These are phyloP conservation scores for Alcedo atthis DNA, from an alignment of 2,797 vertebrate species.

Conservation along the genomic window DNA sequence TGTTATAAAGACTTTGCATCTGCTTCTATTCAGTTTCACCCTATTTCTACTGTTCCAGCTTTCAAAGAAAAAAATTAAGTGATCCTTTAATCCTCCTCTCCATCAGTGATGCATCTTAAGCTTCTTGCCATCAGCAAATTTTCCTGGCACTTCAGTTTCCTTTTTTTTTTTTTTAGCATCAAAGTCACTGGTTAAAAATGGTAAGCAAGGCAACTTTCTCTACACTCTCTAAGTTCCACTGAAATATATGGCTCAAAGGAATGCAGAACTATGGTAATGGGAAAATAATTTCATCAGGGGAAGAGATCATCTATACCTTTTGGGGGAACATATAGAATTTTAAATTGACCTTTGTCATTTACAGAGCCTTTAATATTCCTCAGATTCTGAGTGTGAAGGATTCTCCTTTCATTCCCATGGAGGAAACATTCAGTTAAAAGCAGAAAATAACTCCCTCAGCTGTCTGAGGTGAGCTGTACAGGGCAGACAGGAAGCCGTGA, in stretches of 20 bases:
- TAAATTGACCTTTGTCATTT: not conserved
- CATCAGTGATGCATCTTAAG: not conserved
- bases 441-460: not conserved
- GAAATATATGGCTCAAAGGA: not conserved
- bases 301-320: not conserved
- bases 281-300: not conserved
- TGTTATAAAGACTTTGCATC: not conserved
- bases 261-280: not conserved
- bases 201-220: not conserved
- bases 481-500: not conserved
- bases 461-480: not conserved
- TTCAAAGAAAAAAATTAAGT: not conserved
- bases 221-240: not conserved
- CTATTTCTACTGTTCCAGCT: not conserved
- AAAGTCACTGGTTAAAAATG: not conserved
- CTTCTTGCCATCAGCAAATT: not conserved
- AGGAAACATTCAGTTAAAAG: not conserved
- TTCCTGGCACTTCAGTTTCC: not conserved
- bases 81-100: not conserved
- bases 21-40: not conserved
- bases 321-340: not conserved
- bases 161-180: not conserved
- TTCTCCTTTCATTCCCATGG: not conserved
- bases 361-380: not conserved
- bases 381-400: not conserved